Base-by-base conservation (phyloP, 2,113 vertebrate genomes). In the Gobio gobio region DNA sequence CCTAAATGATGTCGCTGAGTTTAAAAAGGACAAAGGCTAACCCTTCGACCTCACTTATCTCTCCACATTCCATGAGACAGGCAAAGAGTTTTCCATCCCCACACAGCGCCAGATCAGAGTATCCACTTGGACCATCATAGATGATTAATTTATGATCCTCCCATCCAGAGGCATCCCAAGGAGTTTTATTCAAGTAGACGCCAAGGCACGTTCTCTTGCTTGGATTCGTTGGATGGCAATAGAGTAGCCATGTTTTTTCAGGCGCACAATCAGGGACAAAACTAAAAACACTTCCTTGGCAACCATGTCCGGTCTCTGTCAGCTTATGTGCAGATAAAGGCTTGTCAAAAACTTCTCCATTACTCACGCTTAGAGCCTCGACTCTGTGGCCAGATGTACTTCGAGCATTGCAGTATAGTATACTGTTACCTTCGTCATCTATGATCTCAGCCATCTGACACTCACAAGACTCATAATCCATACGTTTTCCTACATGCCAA, bases 281-380 rank as follows among this genome's bases (percentile, higher is more conserved):
- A 77, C 92, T 92, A 72, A 96, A 89, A 18, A 96, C 91, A 47
- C 96, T 96, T 33, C 95, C 96, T 68, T 96, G 95, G 78, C 96
- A 96, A 0, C 95, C 96, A 3, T 4, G 45, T 0, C 88, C 90
- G 0, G 93, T 91, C 22, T 96, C 95, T 0, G 2, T 22, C 63
- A 96, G 89, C 16, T 83, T 83, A 5, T 0, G 1, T 87, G 86
- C 92, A 2, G 29, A 72, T 22, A 0, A 1, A 0, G 58, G 45
- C 0, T 5, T 86, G 45, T 84, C 22, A 40, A 96, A 96, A 0
- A 0, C 43, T 14, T 79, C 29, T 45, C 93, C 94, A 0, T 0
- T 0, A 26, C 93, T 81, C 0, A 3, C 0, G 33, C 95, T 95
- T n/a, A 94, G 13, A 0, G 95, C 93, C 36, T 93, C 92, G 0